Base-by-base conservation (phyloP, 2,797 vertebrate species). In the Galagoides demidoff region DNA sequence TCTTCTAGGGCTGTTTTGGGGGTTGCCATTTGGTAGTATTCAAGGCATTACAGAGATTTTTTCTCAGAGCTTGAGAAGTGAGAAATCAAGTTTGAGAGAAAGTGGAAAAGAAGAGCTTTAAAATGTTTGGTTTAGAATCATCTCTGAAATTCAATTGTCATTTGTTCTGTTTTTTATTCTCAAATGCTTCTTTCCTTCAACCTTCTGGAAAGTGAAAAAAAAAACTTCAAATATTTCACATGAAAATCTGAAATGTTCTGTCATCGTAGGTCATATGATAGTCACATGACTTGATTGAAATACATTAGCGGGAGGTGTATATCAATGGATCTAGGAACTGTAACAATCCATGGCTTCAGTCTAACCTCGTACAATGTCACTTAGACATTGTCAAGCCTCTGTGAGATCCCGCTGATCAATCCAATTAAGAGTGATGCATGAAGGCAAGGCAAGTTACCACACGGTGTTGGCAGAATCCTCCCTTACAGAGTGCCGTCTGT, bases 301-400 rank as follows among this genome's bases (percentile, higher is more conserved):
- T 78, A 78, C 94, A 90, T 70, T 90, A 83, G 12, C 68, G 76
- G 11, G 74, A 84, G 49, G 3, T 91, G 23, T 77, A 12, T 76
- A 23, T 89, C 95, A 34, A 4, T 85, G 76, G 43, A 43, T 71
- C 74, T 93, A 86, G 90, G 61, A 73, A 64, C 61, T 55, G 39
- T 34, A 64, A 83, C 64, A 73, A 78, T 95, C 92, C 66, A 88
- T 63, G 74, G 37, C 68, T 89, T 96, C 79, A 59, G 52, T 89
- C 39, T 95, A 63, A 89, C 78, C 59, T 90, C 92, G 85, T 84
- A 61, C 57, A 90, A 55, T 73, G 76, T 90, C 92, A 89, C n/a
- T 95, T 52, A 90, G 85, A 92, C 25, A 37, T 71, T 63, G 9
- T 92, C 87, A 64, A 14, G 55, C 70, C 78, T 94, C 78, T 52